Evolutionary conservation across 2,113 vertebrate genomes (phyloP).

Genomic region (Chitala chitala): DNA sequence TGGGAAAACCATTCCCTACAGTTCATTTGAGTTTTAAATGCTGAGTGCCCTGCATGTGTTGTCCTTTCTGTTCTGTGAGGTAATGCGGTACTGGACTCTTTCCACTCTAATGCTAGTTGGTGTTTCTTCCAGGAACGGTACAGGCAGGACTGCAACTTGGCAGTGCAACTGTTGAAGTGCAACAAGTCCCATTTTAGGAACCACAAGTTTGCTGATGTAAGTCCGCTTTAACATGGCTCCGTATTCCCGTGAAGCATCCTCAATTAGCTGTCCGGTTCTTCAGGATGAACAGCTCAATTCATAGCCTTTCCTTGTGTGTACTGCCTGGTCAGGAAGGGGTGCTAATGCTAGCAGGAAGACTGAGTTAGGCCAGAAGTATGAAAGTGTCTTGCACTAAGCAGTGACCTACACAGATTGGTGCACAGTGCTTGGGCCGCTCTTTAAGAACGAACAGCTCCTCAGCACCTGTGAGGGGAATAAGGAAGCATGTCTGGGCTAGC

Average conservation of each 20-base stretch:
- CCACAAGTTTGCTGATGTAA: constrained; percentile 97
- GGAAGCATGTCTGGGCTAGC: background rate
- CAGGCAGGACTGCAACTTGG: constrained; percentile 92
- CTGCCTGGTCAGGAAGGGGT: too few species aligned
- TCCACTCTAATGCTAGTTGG: background rate
- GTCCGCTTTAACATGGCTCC: constrained; percentile 38
- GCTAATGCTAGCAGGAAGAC: too few species aligned
- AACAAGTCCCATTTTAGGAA: constrained; percentile 98
- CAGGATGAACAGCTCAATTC: too few species aligned
- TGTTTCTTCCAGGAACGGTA: constrained; percentile 78
- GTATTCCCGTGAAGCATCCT: background rate
- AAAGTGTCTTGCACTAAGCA: constrained; percentile 29
- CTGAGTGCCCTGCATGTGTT: background rate
- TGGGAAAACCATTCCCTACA: background rate
- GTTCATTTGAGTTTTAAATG: background rate
- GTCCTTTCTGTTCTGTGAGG: background rate
- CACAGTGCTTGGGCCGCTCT: constrained; percentile 12
- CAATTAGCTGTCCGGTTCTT: background rate
- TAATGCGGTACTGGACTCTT: background rate
- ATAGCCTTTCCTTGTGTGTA: too few species aligned
- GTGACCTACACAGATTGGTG: constrained; percentile 12
- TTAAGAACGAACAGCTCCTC: constrained; percentile 2
- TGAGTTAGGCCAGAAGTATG: background rate
- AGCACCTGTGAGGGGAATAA: background rate
- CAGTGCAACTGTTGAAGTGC: constrained; percentile 95